Base-by-base conservation (phyloP, 2,888 invertebrate species). In the Ochropleura leucogaster region DNA sequence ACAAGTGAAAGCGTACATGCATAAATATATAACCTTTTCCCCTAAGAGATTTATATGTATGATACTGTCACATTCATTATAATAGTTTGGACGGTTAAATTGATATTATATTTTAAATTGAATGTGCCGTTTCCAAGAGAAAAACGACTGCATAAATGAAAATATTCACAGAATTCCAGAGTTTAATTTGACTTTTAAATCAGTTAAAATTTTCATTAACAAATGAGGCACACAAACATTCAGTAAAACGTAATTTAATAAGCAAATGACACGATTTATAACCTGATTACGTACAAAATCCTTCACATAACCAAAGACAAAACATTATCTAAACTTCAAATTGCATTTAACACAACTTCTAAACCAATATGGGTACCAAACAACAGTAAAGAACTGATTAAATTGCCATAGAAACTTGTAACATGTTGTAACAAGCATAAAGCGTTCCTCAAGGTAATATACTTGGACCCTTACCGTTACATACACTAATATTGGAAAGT, bases 331-430 rank as follows among this genome's bases (percentile, higher is more conserved):
- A 74, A 42, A 46, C 64, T 47, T 60, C 12, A 72, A 53, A 62
- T 65, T 20, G 49, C 46, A 57, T 62, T 65, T 30, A 59, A 44
- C 68, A 68, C 57, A 82, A 69, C 44, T 75, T 81, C 42, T 59
- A 14, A 47, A 70, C 85, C 69, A 77, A 85, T 60, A 82, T 80
- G 62, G 69, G 4, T 42, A 18, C 57, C 49, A 14, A 85, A 82
- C 77, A 82, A 53, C 77, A 14, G 62, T 77, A 72, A 77, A 82
- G 82, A 82, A 82, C 82, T 77, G 77, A 77, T 82, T 82, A 82
- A 85, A 85, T 82, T 76, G 51, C 72, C 77, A 62, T 85, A 85
- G 44, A 77, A 85, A 85, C 77, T 85, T 77, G 77, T 82, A 85
- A 70, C 72, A 76, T 72, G 67, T 68, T 70, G 67, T 70, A 66